phyloP scores from a whole-genome alignment of 2,888 invertebrate species.

The Notodonta ziczac region DNA sequence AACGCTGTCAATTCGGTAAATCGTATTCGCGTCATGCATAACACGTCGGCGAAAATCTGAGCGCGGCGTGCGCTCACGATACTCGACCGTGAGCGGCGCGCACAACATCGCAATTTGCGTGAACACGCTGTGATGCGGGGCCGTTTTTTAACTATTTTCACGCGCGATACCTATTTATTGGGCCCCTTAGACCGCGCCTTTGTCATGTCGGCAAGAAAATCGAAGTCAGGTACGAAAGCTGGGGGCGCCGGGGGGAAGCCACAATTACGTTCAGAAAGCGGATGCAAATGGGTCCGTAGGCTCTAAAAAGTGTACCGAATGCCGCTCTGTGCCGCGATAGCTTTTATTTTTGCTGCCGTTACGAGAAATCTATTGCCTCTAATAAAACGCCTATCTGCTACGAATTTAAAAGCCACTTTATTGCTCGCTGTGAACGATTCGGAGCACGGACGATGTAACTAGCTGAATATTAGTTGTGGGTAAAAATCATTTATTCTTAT shows the following conservation, averaged over 20 bases:
- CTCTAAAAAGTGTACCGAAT: slow-evolving; percentile 73
- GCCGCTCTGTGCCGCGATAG: slow-evolving; percentile 64
- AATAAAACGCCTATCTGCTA: slow-evolving; percentile 78
- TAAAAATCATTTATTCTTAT: slow-evolving; percentile 21
- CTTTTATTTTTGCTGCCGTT: slow-evolving; percentile 77
- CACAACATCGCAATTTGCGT: slow-evolving; percentile 54
- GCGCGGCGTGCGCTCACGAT: slow-evolving; percentile 31
- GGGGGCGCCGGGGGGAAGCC: slow-evolving; percentile 62
- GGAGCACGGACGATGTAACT: slow-evolving; percentile 47
- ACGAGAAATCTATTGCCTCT: slow-evolving; percentile 77
- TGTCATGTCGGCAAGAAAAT: slow-evolving; percentile 79
- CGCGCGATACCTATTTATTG: slow-evolving; percentile 76
- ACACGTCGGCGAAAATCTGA: slow-evolving; percentile 35
- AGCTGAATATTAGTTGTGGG: slow-evolving; percentile 39
- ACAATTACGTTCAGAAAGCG: slow-evolving; percentile 78
- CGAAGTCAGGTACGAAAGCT: slow-evolving; percentile 75
- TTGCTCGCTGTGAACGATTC: slow-evolving; percentile 59
- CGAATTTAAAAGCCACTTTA: slow-evolving; percentile 73
- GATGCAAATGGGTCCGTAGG: slow-evolving; percentile 79
- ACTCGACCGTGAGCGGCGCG: slow-evolving; percentile 48
- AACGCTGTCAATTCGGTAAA: slow-evolving; percentile 55
- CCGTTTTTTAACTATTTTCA: slow-evolving; percentile 78
- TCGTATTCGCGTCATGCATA: slow-evolving; percentile 56
- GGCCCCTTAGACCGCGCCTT: slow-evolving; percentile 81
- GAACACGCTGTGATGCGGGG: slow-evolving; percentile 44